phyloP scores from a whole-genome alignment of 2,797 vertebrate genomes.

The Sardinella longiceps region DNA sequence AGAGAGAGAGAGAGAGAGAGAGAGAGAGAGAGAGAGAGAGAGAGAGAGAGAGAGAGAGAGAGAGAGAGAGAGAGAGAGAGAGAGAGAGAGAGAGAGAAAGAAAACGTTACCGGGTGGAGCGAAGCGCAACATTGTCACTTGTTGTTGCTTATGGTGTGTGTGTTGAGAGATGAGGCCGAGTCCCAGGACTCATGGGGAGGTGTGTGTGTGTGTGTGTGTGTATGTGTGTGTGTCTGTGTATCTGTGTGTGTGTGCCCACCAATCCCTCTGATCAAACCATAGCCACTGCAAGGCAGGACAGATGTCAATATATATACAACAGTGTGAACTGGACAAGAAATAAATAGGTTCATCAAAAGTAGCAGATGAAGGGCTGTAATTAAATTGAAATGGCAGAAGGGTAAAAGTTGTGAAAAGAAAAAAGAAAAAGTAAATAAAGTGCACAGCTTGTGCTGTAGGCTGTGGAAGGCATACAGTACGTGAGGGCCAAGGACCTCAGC shows the following conservation, averaged over 20 bases:
- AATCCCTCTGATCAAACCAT: neutral
- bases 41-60: too few relatives aligned
- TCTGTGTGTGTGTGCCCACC: neutral
- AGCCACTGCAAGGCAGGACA: neutral
- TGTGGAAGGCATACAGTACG: neutral
- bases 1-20: too few relatives aligned
- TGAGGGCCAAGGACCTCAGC: neutral
- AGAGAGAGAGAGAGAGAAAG: constrained; percentile 59
- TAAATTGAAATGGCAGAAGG: neutral
- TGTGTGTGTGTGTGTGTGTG: neutral
- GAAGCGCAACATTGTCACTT: neutral
- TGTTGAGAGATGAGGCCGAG: constrained; percentile 34
- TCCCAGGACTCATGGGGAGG: neutral
- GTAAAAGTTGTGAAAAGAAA: neutral
- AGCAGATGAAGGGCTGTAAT: neutral
- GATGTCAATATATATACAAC: too few relatives aligned
- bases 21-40: too few relatives aligned
- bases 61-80: constrained; percentile 46
- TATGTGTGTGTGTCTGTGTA: neutral
- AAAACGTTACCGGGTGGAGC: constrained; percentile 50
- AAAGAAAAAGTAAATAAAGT: neutral
- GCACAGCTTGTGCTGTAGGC: neutral
- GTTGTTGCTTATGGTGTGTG: neutral
- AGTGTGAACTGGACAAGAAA: too few relatives aligned
- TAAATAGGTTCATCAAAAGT: too few relatives aligned